Conservation (phyloP, 2,888 invertebrate genomes). For the Chloroclysta siterata region DNA sequence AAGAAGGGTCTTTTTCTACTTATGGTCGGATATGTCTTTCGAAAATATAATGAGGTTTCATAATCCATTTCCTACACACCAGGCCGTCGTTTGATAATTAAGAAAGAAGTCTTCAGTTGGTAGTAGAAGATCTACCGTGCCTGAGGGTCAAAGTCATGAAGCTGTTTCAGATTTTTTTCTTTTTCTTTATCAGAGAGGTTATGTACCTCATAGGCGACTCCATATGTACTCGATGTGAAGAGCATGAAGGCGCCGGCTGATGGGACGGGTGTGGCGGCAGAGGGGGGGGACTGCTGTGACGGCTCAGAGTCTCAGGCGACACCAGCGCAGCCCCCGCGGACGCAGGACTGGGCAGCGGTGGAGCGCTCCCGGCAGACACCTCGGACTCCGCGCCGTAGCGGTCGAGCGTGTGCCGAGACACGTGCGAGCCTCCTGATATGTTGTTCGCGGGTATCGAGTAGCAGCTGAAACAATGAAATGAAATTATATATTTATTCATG, state of each 20-base stretch:
- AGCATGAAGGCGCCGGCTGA: conserved; percentile 79
- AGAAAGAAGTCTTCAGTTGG: no score
- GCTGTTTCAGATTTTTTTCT: no score
- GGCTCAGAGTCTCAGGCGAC: conserved; percentile 89
- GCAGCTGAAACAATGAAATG: conserved; percentile 74
- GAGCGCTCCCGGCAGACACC: conserved; percentile 79
- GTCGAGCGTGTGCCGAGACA: conserved; percentile 77
- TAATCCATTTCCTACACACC: no score
- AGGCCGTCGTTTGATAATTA: no score
- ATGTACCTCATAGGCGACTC: conserved; percentile 81
- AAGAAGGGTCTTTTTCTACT: no score
- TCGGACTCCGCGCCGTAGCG: conserved; percentile 71
- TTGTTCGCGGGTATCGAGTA: conserved; percentile 87
- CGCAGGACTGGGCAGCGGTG: conserved; percentile 90
- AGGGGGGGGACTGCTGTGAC: conserved; percentile 86
- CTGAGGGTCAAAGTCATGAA: no score
- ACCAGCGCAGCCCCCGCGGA: conserved; percentile 90
- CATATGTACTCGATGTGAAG: conserved; percentile 83
- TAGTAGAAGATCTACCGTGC: no score
- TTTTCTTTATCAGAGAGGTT: no score
- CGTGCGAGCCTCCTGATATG: conserved; percentile 86
- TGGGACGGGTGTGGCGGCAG: conserved; percentile 83
- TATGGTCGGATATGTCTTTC: no score
- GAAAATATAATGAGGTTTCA: no score
- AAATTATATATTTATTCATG: no score